phyloP scores from a whole-genome alignment of 2,113 vertebrate genomes.

The Gallinago undulata region DNA sequence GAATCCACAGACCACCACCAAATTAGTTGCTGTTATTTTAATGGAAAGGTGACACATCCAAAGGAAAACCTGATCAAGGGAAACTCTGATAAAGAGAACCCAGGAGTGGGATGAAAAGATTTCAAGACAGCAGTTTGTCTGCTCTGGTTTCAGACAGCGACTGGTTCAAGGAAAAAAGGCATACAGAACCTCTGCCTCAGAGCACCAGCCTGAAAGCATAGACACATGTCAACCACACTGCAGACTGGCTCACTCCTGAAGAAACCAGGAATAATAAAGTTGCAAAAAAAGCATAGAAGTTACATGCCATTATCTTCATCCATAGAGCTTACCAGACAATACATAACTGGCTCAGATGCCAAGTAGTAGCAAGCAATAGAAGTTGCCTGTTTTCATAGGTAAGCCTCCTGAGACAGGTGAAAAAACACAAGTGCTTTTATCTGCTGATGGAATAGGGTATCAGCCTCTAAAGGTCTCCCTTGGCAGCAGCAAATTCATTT shows the following conservation, averaged over 20 bases:
- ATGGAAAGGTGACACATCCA: neutral
- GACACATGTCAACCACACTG: neutral
- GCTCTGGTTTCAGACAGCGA: neutral
- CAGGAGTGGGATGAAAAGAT: neutral
- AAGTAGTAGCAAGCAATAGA: neutral
- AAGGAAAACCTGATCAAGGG: neutral
- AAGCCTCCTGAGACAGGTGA: neutral
- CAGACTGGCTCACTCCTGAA: neutral
- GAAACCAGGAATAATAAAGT: neutral
- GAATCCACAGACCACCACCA: neutral
- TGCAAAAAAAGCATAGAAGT: neutral
- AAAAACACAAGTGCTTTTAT: neutral
- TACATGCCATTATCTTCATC: neutral
- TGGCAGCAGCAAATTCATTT: neutral
- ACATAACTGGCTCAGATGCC: neutral
- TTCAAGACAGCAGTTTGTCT: neutral
- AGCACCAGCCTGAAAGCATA: neutral
- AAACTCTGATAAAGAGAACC: neutral
- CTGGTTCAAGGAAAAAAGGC: neutral
- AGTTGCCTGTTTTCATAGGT: neutral
- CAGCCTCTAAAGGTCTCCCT: neutral
- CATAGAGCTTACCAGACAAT: neutral
- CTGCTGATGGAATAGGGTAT: neutral
- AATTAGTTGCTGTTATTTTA: neutral
- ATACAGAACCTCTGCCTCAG: neutral